Conservation (phyloP, 2,888 invertebrate species). For the Glyphotaelius pellucidus region DNA sequence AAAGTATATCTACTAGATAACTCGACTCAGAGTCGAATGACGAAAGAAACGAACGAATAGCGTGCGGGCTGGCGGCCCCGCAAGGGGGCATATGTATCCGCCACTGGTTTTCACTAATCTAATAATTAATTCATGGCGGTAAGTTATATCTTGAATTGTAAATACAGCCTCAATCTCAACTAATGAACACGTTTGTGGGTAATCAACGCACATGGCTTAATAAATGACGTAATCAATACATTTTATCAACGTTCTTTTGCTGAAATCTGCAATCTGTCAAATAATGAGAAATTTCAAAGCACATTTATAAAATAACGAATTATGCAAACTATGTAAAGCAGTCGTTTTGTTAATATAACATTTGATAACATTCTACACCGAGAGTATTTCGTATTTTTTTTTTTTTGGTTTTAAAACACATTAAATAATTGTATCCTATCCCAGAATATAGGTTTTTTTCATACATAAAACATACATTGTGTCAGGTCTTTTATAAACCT, state of each 20-base stretch:
- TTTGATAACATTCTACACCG: too few relatives aligned
- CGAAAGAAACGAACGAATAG: too few relatives aligned
- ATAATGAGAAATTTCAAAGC: background rate
- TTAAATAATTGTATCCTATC: too few relatives aligned
- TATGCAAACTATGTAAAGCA: background rate
- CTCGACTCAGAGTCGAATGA: too few relatives aligned
- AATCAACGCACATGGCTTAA: background rate
- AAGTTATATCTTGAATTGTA: background rate
- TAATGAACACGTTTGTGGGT: background rate
- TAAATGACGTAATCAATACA: background rate
- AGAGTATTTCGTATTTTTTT: too few relatives aligned
- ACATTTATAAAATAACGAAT: background rate
- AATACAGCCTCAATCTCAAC: background rate
- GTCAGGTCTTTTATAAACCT: too few relatives aligned
- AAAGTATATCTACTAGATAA: too few relatives aligned
- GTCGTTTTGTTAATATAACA: background rate
- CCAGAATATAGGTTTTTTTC: too few relatives aligned
- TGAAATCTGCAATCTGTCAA: background rate
- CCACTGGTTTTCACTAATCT: background rate
- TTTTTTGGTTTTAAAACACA: too few relatives aligned
- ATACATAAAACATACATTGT: too few relatives aligned
- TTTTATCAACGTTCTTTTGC: background rate
- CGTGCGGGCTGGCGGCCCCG: too few relatives aligned
- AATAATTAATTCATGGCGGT: background rate
- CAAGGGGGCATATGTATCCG: too few relatives aligned